Base-by-base conservation (phyloP, 2,888 invertebrate genomes). In the Mechanitis mazaeus region DNA sequence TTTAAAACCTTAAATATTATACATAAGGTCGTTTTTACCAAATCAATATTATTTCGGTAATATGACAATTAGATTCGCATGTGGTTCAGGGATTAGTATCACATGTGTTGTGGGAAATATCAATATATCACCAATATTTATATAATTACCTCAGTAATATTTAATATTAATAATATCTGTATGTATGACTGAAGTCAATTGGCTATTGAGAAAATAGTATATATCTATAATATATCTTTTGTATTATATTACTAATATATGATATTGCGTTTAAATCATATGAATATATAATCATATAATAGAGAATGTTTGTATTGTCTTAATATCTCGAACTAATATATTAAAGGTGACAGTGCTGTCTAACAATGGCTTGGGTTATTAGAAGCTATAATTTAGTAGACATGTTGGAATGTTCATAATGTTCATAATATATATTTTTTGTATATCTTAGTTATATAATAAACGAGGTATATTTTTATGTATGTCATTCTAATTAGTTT, bases 51-150 rank as follows among this genome's bases (percentile, higher is more conserved):
- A 63, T 66, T 65, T 68, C 63, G 66, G 59, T 69, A 71, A 71
- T 71, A 70, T 69, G 65, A 69, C 71, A 72, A 72, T 74, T 74
- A 65, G 74, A 72, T 72, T 72, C 72, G 72, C 74, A 74, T 71
- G 69, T 72, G 72, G 71, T 68, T 61, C 68, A 62, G 67, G 70
- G 68, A 72, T 73, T 73, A 72, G 69, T 68, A 66, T 69, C 70
- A 68, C 73, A 72, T 72, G 71, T 71, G 72, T 70, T 71, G 62
- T 9, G 55, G 50, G 31, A 50, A 50, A 66, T 66, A 66, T 66
- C 31, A 50, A 9, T 50, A 50, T 50, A 31, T 50, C 50, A 50
- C 31, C 50, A 31, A 50, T 50, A 50, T 50, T 50, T 28, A 50
- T 50, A 50, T 50, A 50, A 50, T 50, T 50, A 50, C 50, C 31